Percentiles rank a stretch among this genome's conserved stretches.
Evolutionary conservation across 2,888 invertebrate genomes (phyloP).

Genomic region (Galerucella nymphaeae): DNA sequence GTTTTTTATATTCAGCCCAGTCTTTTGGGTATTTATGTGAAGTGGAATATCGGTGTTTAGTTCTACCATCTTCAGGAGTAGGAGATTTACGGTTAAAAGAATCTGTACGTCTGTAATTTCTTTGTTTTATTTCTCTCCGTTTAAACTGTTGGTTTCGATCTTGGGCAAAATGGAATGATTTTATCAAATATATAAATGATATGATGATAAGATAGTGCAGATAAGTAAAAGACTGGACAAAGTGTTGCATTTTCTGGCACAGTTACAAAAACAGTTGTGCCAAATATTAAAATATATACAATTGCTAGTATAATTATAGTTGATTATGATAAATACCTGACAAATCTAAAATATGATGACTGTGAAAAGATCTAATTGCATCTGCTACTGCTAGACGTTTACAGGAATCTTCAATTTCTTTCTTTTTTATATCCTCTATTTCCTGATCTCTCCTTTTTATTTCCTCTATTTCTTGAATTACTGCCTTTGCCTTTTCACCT

Average conservation of each 20-base stretch:
- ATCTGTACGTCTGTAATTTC: slow-evolving; percentile 50
- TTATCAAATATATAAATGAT: not conserved
- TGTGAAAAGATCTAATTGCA: slow-evolving; percentile 20
- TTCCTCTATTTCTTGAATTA: slow-evolving; percentile 61
- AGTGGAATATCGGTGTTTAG: slow-evolving; percentile 39
- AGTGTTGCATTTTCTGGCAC: too few relatives aligned
- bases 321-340: slow-evolving; percentile 20
- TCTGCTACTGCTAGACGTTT: slow-evolving; percentile 27
- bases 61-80: slow-evolving; percentile 39
- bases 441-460: slow-evolving; percentile 53
- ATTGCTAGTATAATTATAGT: not conserved
- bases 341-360: slow-evolving; percentile 31
- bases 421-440: slow-evolving; percentile 22
- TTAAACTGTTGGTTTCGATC: slow-evolving; percentile 45
- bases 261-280: too few relatives aligned
- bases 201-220: too few relatives aligned
- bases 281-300: too few relatives aligned
- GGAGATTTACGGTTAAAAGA: slow-evolving; percentile 36
- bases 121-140: slow-evolving; percentile 52
- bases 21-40: slow-evolving; percentile 50
- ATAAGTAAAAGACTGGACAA: too few relatives aligned
- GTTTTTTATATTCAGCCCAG: slow-evolving; percentile 53
- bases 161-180: not conserved
- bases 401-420: slow-evolving; percentile 34
- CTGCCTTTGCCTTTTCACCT: slow-evolving; percentile 58